Evolutionary conservation across 2,113 vertebrate species (phyloP), one percentile per base, ranked within the genome.

Genomic region (Propithecus coquereli): DNA sequence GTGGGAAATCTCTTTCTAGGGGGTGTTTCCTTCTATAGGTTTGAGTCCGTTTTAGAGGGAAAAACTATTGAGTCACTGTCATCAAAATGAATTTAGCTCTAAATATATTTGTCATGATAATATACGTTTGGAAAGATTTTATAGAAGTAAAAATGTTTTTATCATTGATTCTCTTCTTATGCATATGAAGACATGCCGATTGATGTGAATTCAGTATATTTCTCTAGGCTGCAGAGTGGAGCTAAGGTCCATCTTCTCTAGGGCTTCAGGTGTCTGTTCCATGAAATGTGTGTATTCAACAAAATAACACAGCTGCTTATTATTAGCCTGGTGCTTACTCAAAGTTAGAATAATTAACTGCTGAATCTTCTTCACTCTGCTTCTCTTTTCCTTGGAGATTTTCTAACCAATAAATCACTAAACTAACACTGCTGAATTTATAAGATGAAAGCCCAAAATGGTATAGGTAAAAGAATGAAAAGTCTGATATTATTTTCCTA

Each of bases 381-480:
- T 22, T 25, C 30, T 71, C 54, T 77, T 84, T 83, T 57, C 77
- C 86, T 94, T 43, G 30, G 61, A 87, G 43, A 76, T 79, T 87
- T 95, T 66, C 73, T 79, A 30, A 70, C 50, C 40, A 86, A 90
- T 74, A 59, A 95, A 95, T 91, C 66, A 94, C 87, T 94, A 68
- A 82, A 14, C 61, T 74, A 91, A 93, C 68, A 43, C 30, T n/a
- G 30, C 47, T 82, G 45, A 74, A 40, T 61, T 91, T 43, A 30
- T 66, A 94, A 86, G 47, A 79, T 50, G 32, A 86, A 89, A 87
- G n/a, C 27, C 57, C 40, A 76, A 82, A 71, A 73, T 90, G 17
- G 27, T 32, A 22, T 47, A 57, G 40, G 71, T 77, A 77, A 82
- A 84, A 85, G 37, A 84, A 84, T 80, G 54, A 90, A 90, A 88